Base-by-base conservation (phyloP, 2,888 invertebrate species). In the Drosophila niveifrons region DNA sequence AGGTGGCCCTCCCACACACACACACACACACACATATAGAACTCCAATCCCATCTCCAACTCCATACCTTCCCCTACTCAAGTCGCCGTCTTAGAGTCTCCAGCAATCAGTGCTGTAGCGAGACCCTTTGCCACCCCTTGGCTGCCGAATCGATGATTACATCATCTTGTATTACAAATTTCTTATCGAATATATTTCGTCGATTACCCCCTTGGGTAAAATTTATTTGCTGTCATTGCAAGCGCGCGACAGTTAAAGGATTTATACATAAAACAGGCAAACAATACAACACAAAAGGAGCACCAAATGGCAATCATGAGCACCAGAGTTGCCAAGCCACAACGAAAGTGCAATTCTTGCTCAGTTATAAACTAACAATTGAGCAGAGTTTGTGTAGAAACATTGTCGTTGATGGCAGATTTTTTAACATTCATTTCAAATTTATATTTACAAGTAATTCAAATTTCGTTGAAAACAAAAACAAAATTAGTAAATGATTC, bases 191-290 rank as follows among this genome's bases (percentile, higher is more conserved):
- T 90, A 87, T 90, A 88, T 89, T 87, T 82, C 80, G 87, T 90
- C 92, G 91, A 91, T 91, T 91, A 92, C 91, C 88, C 91, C 92
- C 91, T 85, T 88, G 91, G 91, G 91, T 91, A 81, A 89, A 91
- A 92, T 91, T 90, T 91, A 91, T 91, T 90, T 91, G 86, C 90
- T 89, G 87, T 90, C 89, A 84, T 79, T 90, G 90, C 70, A 70
- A 66, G 71, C 78, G 84, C 90, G 82, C 90, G 90, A 90, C 90
- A 89, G 87, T 88, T 87, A 90, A 90, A 90, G 90, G 90, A 90
- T 90, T 90, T 90, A 88, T 84, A 79, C 75, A 65, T 41, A 43
- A 11, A 31, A 8, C 72, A 52, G 55, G 63, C 39, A 57, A 17
- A 73, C 50, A 41, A 47, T 47, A 36, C 31, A 43, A 62, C 31